A percentile compares a stretch with the other conserved stretches of the same genome.
These are phyloP conservation scores for Nerophis ophidion DNA, from an alignment of 2,113 vertebrate species.

Conservation along the genomic window DNA sequence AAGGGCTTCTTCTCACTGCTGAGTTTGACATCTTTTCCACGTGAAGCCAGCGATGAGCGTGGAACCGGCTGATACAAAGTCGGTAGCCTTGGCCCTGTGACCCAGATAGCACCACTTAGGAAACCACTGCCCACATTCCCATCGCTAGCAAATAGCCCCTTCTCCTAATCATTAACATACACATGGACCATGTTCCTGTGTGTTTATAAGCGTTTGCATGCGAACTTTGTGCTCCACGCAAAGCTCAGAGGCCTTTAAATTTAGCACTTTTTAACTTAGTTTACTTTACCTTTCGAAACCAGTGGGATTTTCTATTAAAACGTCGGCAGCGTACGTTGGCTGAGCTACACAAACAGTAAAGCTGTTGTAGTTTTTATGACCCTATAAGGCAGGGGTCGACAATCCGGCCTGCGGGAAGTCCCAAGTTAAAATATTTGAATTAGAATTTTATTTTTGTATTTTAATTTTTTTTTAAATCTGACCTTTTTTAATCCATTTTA, in stretches of 20 bases:
- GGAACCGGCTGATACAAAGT: conserved; percentile 13
- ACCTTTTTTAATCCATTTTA: too few relatives aligned
- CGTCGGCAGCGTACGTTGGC: conserved; percentile 13
- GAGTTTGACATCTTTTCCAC: conserved; percentile 40
- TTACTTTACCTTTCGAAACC: conserved; percentile 14
- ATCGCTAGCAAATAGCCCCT: conserved; percentile 45
- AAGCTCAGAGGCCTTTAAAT: conserved; percentile 42
- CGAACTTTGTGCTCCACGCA: conserved; percentile 28
- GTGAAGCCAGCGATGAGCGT: conserved; percentile 16
- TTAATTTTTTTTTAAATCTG: too few relatives aligned
- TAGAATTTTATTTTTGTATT: too few relatives aligned
- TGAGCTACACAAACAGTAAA: conserved; percentile 16
- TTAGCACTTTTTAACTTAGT: conserved; percentile 13
- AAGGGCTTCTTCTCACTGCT: neutral
- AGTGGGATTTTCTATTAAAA: conserved; percentile 31
- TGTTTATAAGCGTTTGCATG: conserved; percentile 16
- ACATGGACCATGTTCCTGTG: conserved; percentile 38
- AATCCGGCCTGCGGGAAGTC: too few relatives aligned
- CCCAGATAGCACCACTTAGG: conserved; percentile 56
- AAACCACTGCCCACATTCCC: conserved; percentile 58
- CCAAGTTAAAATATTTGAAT: too few relatives aligned
- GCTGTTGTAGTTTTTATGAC: conserved; percentile 39
- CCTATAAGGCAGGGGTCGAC: too few relatives aligned
- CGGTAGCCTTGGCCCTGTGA: conserved; percentile 51
- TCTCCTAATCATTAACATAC: conserved; percentile 67